Percentiles rank a stretch among this genome's conserved stretches.
These are phyloP conservation scores for Galleria mellonella DNA, from an alignment of 1,140 invertebrate genomes.

Conservation along the genomic window DNA sequence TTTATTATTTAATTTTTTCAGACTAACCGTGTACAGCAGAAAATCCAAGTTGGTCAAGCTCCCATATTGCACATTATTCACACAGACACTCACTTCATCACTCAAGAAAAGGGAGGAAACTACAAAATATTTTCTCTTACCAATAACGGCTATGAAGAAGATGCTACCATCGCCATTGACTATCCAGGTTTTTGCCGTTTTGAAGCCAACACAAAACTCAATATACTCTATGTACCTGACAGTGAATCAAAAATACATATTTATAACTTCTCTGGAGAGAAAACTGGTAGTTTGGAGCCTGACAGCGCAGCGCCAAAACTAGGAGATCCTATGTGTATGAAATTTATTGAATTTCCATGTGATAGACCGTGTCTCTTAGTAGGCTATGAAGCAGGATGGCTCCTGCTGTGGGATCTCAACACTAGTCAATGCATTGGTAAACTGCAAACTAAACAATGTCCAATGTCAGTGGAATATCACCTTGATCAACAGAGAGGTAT, in stretches of 20 bases:
- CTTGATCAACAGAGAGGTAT: constrained; percentile 77
- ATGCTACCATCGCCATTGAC: constrained; percentile 74
- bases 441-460: constrained; percentile 77
- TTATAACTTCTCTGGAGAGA: constrained; percentile 75
- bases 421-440: constrained; percentile 75
- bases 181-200: constrained; percentile 81
- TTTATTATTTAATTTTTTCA: constrained; percentile 35
- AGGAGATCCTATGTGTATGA: constrained; percentile 79
- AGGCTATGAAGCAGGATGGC: constrained; percentile 80
- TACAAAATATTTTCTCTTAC: constrained; percentile 79
- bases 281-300: constrained; percentile 62
- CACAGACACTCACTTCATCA: constrained; percentile 75
- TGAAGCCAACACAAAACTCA: constrained; percentile 76
- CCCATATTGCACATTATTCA: constrained; percentile 75
- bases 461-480: constrained; percentile 82
- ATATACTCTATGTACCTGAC: constrained; percentile 79
- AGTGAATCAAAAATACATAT: constrained; percentile 78
- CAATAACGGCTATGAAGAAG: constrained; percentile 75
- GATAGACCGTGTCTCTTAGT: constrained; percentile 74
- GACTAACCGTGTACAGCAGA: constrained; percentile 77
- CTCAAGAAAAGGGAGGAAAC: constrained; percentile 81
- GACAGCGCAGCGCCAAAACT: constrained; percentile 46
- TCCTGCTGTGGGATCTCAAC: constrained; percentile 80
- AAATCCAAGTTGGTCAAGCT: constrained; percentile 75
- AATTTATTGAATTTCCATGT: constrained; percentile 71